phyloP scores from a whole-genome alignment of 2,113 vertebrate species.

The Rhabdomys dilectus region DNA sequence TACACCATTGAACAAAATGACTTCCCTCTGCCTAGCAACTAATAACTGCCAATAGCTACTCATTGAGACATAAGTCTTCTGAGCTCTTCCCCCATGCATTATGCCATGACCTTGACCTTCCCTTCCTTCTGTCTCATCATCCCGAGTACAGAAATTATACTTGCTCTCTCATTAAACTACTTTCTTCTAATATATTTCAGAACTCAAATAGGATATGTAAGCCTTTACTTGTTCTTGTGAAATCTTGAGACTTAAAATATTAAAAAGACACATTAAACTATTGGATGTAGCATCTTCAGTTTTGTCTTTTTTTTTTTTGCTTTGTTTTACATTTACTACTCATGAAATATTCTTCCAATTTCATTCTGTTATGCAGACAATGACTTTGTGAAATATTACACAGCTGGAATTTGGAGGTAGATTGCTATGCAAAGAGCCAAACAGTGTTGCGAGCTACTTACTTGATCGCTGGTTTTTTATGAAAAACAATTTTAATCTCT shows the following conservation, averaged over 20 bases:
- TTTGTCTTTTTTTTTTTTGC: neutral
- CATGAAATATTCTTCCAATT: neutral
- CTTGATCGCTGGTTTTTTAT: conserved; percentile 96
- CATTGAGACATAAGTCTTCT: too few species aligned
- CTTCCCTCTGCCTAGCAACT: neutral
- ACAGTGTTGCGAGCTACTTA: conserved; percentile 84
- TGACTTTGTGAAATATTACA: neutral
- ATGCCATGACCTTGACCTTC: neutral
- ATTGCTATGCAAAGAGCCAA: neutral
- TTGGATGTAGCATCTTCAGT: neutral
- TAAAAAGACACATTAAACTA: neutral
- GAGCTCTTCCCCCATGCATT: neutral
- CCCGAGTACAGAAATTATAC: neutral
- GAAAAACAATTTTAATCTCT: conserved; percentile 93
- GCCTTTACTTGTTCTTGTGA: neutral
- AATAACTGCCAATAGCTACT: neutral
- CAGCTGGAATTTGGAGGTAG: neutral
- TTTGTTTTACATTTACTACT: neutral
- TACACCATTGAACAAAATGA: neutral
- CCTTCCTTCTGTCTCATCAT: neutral
- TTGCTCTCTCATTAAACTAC: neutral
- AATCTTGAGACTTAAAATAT: neutral
- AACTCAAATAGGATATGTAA: neutral
- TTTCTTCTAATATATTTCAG: neutral
- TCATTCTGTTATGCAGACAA: neutral